Base-by-base conservation (phyloP, 2,888 invertebrate genomes). In the Amphipyra berbera region DNA sequence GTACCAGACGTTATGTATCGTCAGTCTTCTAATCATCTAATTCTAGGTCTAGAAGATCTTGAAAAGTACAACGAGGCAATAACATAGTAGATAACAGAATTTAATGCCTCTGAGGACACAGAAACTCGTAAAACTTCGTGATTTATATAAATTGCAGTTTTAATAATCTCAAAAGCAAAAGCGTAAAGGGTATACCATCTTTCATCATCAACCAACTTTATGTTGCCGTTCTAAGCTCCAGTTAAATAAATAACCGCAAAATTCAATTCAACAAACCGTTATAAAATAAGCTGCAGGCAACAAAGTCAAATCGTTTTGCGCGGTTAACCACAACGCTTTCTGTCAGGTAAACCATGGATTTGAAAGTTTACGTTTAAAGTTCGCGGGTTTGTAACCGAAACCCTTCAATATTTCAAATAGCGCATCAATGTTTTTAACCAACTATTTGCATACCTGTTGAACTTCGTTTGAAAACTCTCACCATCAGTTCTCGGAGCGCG, bases 171-270 rank as follows among this genome's bases (percentile, higher is more conserved):
- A 53, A 74, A 52, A 50, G 63, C 53, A 59, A 71, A 53, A 52
- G 58, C 61, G 48, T 57, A 59, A 71, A 67, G 59, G 62, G 62
- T 42, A 62, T 50, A 30, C 65, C 66, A 72, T 76, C 73, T 79
- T 81, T 74, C 74, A 75, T 71, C 81, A 80, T 77, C 73, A 77
- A 41, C 54, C 62, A 68, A 74, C 63, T 83, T 86, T 79, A 81
- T 80, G 82, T 79, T 79, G 81, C 82, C 82, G 80, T 81, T 84
- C 85, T 88, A 85, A 87, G 86, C 81, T 85, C 82, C 82, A 90
- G 89, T 90, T 91, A 93, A 91, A 94, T 94, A 94, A 94, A 94
- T 92, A 94, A 95, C 95, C 95, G 90, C 95, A 94, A 87, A 94
- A 94, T 94, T 95, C 95, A 94, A 94, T 95, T 93, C 89, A 86